These are phyloP conservation scores for Pelmatolapia mariae DNA, from an alignment of 2,113 vertebrate genomes.

Conservation along the genomic window DNA sequence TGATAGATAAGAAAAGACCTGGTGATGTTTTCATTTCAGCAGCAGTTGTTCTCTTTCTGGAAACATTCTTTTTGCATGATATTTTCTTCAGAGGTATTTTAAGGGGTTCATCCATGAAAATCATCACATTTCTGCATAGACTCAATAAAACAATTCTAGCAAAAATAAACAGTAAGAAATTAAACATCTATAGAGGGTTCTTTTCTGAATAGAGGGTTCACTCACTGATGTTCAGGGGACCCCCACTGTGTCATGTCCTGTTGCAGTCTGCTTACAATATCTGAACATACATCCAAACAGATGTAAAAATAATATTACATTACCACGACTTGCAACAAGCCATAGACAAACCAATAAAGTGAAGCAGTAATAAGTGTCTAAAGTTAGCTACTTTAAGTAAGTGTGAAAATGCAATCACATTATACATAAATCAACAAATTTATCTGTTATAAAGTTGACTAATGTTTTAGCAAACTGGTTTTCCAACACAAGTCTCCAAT, in stretches of 20 bases:
- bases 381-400: neutral
- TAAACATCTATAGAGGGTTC: neutral
- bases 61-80: neutral
- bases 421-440: neutral
- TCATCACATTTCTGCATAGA: neutral
- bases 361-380: neutral
- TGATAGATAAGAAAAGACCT: neutral
- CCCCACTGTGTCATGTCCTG: neutral
- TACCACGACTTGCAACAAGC: neutral
- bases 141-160: neutral
- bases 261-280: neutral
- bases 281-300: neutral
- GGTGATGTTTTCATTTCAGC: neutral
- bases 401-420: neutral
- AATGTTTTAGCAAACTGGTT: neutral
- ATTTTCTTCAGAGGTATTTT: neutral
- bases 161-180: neutral
- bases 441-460: neutral
- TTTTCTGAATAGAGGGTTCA: neutral
- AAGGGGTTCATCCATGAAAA: neutral
- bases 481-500: neutral
- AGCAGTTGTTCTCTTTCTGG: neutral
- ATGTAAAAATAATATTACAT: neutral
- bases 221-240: neutral
- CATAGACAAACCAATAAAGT: neutral